Base-by-base conservation (phyloP, 2,797 vertebrate species). In the Anolis apletophallus region DNA sequence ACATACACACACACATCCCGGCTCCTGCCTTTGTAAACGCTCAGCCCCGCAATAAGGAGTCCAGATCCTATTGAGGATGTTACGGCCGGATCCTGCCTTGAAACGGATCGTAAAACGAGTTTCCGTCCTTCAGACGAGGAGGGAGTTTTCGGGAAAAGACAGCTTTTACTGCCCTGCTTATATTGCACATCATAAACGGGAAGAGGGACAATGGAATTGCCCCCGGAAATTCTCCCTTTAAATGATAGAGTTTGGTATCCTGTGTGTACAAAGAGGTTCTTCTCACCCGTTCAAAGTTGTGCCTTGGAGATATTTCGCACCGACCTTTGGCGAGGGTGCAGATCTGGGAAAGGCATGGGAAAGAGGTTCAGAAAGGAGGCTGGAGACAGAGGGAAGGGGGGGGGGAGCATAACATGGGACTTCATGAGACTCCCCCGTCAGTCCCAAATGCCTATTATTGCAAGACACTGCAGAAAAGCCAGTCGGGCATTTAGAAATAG, bases 171-270 rank as follows among this genome's bases (percentile, higher is more conserved):
- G 93, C 97, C 94, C 95, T 90, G 91, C 94, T 64, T 97, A 88
- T 92, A 97, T 97, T 96, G 95, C 97, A 96, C 96, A 96, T 93
- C 97, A 97, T 97, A 97, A 97, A 97, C 95, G 95, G 93, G 90
- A 96, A 94, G 94, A 90, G 93, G 93, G 93, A 97, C 96, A 97
- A 97, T 97, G 94, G 94, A 93, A 96, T 96, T 96, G 95, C 96
- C 92, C 61, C 96, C 96, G 97, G 96, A 97, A 96, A 97, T 96
- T 96, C 95, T 84, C 96, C 94, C 95, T 95, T 94, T 95, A 95
- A 96, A 96, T 97, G 95, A 96, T 96, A 92, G 91, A 95, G 95
- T 96, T 96, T 94, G 94, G 91, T 95, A 94, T 94, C 94, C 93
- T 67, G 82, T 92, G 94, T 95, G 93, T 95, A 96, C 95, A 96